phyloP scores from a whole-genome alignment of 2,113 vertebrate genomes.

The Gallinago jamesoni region DNA sequence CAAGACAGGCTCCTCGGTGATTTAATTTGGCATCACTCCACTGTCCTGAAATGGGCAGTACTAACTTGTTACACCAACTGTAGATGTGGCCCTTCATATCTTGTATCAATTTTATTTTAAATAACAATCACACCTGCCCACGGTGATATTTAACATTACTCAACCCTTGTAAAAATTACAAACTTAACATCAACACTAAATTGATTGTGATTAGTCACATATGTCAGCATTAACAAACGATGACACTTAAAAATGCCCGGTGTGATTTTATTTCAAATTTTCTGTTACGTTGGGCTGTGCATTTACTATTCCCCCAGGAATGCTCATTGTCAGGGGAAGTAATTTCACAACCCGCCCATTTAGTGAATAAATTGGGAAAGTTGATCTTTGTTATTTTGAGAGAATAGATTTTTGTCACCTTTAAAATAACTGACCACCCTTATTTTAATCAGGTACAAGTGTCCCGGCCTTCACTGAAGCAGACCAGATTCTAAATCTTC shows the following conservation, averaged over 20 bases:
- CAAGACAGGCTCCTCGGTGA: neutral
- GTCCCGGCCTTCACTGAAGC: neutral
- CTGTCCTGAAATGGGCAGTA: neutral
- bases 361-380: conserved; percentile 21
- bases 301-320: conserved; percentile 7
- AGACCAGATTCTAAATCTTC: neutral
- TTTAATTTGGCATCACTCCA: neutral
- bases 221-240: neutral
- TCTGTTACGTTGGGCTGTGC: neutral
- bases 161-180: neutral
- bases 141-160: neutral
- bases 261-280: conserved; percentile 5
- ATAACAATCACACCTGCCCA: neutral
- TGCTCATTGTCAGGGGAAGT: conserved; percentile 3
- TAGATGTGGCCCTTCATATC: neutral
- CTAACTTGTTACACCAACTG: neutral
- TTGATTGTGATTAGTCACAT: neutral
- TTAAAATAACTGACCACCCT: neutral
- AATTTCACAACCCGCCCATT: conserved; percentile 39
- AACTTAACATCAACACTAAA: neutral
- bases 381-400: neutral
- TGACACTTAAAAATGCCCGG: conserved; percentile 13
- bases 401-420: neutral
- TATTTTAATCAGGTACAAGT: neutral
- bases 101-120: neutral